Evolutionary conservation across 2,113 vertebrate species (phyloP).

Genomic region (Clarias batrachus): DNA sequence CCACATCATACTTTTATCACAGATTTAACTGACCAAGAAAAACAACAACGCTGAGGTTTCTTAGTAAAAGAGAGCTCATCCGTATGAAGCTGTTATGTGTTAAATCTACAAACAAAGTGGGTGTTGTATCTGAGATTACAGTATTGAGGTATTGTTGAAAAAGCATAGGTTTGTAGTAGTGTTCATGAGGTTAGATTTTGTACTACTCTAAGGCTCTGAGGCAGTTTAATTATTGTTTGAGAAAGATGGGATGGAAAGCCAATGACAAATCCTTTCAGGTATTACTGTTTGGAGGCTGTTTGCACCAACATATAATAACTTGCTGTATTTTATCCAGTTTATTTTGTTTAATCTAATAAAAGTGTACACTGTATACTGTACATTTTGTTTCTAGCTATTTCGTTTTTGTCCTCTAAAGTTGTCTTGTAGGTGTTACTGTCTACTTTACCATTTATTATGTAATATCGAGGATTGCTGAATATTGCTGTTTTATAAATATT

Average conservation of each 20-base stretch:
- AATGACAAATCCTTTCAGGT: constrained; percentile 10
- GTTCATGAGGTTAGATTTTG: not conserved
- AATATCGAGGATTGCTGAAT: not conserved
- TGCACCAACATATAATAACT: not conserved
- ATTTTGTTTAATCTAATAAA: not conserved
- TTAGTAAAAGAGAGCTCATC: not conserved
- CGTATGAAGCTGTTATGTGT: not conserved
- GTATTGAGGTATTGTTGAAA: not conserved
- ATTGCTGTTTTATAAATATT: not conserved
- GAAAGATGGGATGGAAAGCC: not conserved
- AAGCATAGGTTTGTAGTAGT: not conserved
- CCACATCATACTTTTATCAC: constrained; percentile 25
- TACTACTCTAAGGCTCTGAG: not conserved
- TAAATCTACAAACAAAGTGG: not conserved
- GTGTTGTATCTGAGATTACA: not conserved
- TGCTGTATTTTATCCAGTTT: constrained; percentile 3
- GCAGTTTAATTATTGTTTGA: not conserved
- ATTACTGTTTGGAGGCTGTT: not conserved
- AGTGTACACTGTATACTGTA: not conserved
- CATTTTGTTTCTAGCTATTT: not conserved
- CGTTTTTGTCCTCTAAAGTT: not conserved
- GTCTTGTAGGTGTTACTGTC: not conserved
- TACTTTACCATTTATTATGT: not conserved
- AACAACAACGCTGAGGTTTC: not conserved
- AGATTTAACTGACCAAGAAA: constrained; percentile 1